Percentiles rank a stretch among this genome's conserved stretches.
Conservation (phyloP, 2,888 invertebrate genomes). For the Xylophagus ater region DNA sequence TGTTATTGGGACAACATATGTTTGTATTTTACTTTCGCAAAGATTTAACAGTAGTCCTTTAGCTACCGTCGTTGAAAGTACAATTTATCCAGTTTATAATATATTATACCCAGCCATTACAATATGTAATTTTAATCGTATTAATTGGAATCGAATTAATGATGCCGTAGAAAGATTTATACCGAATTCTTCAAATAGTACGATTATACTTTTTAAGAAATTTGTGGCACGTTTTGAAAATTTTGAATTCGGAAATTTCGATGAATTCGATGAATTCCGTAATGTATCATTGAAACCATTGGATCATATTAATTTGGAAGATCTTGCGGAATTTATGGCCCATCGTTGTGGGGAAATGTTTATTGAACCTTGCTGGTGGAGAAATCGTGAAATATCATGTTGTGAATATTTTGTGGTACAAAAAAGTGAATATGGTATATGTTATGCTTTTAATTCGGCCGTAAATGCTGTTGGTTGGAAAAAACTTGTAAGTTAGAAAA, state of each 20-base stretch:
- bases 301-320: conserved; percentile 25
- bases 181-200: conserved; percentile 24
- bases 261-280: conserved; percentile 24
- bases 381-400: conserved; percentile 33
- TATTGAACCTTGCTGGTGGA: conserved; percentile 35
- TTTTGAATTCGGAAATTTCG: conserved; percentile 30
- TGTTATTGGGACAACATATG: conserved; percentile 29
- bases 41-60: conserved; percentile 28
- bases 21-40: conserved; percentile 30
- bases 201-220: conserved; percentile 22
- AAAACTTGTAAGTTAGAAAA: neutral
- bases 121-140: conserved; percentile 31
- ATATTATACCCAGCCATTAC: conserved; percentile 33
- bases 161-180: conserved; percentile 27
- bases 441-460: conserved; percentile 41
- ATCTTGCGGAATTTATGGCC: conserved; percentile 23
- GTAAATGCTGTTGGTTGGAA: conserved; percentile 20
- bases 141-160: conserved; percentile 31
- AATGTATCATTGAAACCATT: conserved; percentile 21
- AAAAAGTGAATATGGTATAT: conserved; percentile 39
- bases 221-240: conserved; percentile 27
- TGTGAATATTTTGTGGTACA: conserved; percentile 39
- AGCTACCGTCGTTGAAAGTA: conserved; percentile 34
- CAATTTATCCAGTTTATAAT: conserved; percentile 32
- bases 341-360: conserved; percentile 37